Evolutionary conservation across 1,140 invertebrate species (phyloP), one percentile per base, ranked within the genome.

Genomic region (Bombus turneri): DNA sequence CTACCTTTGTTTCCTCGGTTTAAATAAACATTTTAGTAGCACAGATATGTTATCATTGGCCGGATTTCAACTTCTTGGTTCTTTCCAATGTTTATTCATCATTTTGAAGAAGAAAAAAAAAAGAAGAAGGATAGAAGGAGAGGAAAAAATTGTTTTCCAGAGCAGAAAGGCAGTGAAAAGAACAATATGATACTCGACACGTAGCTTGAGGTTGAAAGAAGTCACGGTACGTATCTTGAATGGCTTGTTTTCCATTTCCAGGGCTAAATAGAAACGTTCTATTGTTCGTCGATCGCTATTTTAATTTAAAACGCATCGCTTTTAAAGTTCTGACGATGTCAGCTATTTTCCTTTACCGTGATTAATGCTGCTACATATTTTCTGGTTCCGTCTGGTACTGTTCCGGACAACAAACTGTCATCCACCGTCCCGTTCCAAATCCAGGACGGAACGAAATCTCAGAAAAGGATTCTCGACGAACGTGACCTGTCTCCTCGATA

Each of bases 401-500:
- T 68, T 75, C 85, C 72, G 72, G 66, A 62, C 81, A 71, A 69
- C 86, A 59, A 78, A 77, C 81, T 77, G 66, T 88, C 77, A 47
- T 77, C 68, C 34, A 22, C 18, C 31, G n/a, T n/a, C 43, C 47
- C 71, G 82, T 85, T 76, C 73, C 43, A 83, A 85, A 90, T 85
- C 82, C 79, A 76, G 76, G 78, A 68, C 76, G 77, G 47, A 84
- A 86, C 78, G 84, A 81, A 77, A 80, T 66, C 81, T 72, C 88
- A 69, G 73, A 81, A 87, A 81, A 87, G 78, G 81, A 87, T 87
- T 75, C 75, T 31, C 72, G 39, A 25, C 74, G 86, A 77, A 90
- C 89, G 88, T 90, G 88, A 90, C 88, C 59, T 83, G 89, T 90
- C 89, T 87, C 39, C 71, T 57, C 86, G 89, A 90, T 90, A 87